Conservation (phyloP, 1,140 invertebrate genomes). For the Chlorops oryzae region DNA sequence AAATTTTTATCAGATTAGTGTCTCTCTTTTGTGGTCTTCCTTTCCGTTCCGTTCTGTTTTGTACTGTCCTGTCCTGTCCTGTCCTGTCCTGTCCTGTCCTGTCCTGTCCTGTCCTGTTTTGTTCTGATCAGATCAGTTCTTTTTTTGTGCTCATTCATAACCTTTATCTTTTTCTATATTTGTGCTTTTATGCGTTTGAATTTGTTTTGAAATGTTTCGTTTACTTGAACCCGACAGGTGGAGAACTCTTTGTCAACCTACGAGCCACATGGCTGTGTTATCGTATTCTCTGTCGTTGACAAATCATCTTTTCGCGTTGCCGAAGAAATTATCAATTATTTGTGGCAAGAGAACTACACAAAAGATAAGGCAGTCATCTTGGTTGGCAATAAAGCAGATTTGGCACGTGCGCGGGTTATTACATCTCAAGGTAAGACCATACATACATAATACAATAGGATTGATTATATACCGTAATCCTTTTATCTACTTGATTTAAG, state of each 20-base stretch:
- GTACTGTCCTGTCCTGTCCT: background rate
- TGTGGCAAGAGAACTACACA: constrained; percentile 72
- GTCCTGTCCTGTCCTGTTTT: background rate
- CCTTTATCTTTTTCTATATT: background rate
- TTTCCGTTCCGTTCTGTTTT: too few relatives aligned
- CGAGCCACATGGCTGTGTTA: constrained; percentile 82
- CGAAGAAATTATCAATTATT: constrained; percentile 72
- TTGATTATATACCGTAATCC: too few relatives aligned
- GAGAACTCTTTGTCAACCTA: constrained; percentile 81
- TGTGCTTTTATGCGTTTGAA: background rate
- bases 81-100: background rate
- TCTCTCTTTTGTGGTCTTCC: too few relatives aligned
- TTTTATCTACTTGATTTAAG: too few relatives aligned
- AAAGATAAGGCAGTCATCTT: constrained; percentile 80
- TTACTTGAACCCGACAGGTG: constrained; percentile 51
- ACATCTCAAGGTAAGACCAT: constrained; percentile 63
- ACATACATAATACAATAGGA: background rate
- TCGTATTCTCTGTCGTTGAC: constrained; percentile 81
- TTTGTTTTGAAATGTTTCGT: background rate
- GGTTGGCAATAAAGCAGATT: constrained; percentile 89
- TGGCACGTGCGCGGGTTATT: constrained; percentile 78
- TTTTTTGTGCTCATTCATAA: background rate
- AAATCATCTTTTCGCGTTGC: constrained; percentile 69
- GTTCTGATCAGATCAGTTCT: background rate
- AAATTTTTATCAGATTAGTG: too few relatives aligned